Evolutionary conservation across 2,797 vertebrate species (phyloP).

Genomic region (Microtus agrestis): DNA sequence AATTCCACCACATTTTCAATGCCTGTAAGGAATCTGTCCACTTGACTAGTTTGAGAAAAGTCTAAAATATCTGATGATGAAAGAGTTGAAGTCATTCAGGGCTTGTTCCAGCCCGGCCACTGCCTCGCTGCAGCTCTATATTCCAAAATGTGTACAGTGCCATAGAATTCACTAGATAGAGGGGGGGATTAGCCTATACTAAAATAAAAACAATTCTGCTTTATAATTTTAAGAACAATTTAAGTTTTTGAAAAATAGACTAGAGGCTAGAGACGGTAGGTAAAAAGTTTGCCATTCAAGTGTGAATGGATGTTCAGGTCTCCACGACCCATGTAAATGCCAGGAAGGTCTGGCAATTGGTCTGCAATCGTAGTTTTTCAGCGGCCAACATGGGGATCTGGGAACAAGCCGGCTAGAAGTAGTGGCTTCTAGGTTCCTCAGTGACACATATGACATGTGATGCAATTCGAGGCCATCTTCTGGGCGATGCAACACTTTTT

Average conservation of each 20-base stretch:
- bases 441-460: background rate
- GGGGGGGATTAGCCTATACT: background rate
- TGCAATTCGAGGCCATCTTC: background rate
- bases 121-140: background rate
- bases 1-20: background rate
- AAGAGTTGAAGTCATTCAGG: background rate
- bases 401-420: background rate
- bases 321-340: background rate
- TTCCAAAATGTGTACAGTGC: background rate
- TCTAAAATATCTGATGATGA: background rate
- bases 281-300: background rate
- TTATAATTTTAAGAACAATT: slow-evolving; percentile 17
- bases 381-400: background rate
- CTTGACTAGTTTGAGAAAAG: background rate
- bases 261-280: background rate
- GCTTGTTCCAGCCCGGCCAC: background rate
- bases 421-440: background rate
- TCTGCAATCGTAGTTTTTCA: background rate
- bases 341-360: background rate
- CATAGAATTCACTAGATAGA: background rate
- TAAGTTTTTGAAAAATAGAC: background rate
- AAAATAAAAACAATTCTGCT: slow-evolving; percentile 7
- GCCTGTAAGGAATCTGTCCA: background rate
- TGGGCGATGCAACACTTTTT: background rate
- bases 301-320: background rate